A percentile compares a stretch with the other conserved stretches of the same genome.
Evolutionary conservation across 2,797 vertebrate species (phyloP).

Genomic region (Sebastes trivittatus): DNA sequence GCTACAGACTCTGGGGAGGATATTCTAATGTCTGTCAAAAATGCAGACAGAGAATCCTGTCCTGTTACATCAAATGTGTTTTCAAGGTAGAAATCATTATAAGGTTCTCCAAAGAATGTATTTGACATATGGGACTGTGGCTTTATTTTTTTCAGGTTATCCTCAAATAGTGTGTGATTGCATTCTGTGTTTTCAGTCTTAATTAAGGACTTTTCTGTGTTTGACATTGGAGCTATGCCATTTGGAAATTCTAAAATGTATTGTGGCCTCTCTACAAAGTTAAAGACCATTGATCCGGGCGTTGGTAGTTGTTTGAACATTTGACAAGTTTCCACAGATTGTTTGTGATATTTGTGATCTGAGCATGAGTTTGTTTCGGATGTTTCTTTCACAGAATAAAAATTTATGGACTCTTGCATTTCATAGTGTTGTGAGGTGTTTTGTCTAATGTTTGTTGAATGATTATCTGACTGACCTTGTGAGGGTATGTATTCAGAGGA

Average conservation of each 20-base stretch:
- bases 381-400: fast-evolving
- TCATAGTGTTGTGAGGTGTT: neutral
- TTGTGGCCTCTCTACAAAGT: conserved; percentile 29
- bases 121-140: neutral
- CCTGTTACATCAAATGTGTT: neutral
- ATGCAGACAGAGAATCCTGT: neutral
- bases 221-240: fast-evolving
- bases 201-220: fast-evolving
- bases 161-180: fast-evolving
- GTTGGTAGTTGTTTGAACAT: neutral
- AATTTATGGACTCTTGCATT: neutral
- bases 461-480: neutral
- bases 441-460: neutral
- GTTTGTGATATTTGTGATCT: neutral
- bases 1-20: neutral
- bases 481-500: neutral
- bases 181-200: neutral
- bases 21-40: neutral
- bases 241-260: conserved; percentile 46
- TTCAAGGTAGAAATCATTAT: neutral
- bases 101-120: fast-evolving
- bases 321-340: fast-evolving
- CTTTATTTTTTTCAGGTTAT: fast-evolving
- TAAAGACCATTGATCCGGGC: conserved; percentile 17
- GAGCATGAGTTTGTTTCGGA: neutral